Conservation (phyloP, 2,113 vertebrate species). For the Cettia cetti region DNA sequence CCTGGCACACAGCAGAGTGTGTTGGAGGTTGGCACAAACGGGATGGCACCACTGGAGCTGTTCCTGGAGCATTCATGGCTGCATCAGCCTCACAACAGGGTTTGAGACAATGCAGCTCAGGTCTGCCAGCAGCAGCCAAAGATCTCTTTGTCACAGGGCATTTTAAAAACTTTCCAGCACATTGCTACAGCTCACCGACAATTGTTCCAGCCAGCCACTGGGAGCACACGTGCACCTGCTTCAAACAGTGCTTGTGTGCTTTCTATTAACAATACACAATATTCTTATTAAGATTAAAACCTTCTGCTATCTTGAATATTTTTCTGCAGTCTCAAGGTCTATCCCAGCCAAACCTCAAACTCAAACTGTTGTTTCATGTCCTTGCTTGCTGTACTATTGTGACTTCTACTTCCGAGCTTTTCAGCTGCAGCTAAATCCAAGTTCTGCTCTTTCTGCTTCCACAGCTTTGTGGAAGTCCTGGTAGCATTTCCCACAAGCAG, state of each 20-base stretch:
- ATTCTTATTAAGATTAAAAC: neutral
- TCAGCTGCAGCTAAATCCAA: neutral
- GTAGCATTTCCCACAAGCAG: neutral
- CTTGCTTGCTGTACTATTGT: no score
- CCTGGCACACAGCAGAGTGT: neutral
- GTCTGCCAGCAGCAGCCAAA: neutral
- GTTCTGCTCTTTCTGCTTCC: neutral
- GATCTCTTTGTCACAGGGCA: neutral
- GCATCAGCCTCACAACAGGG: neutral
- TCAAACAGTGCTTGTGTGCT: neutral
- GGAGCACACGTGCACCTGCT: neutral
- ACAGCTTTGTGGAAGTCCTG: neutral
- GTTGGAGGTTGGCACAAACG: neutral
- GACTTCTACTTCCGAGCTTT: neutral
- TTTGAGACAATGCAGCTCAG: neutral
- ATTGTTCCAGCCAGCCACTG: neutral
- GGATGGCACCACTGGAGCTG: no score
- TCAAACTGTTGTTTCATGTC: neutral
- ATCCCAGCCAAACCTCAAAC: neutral
- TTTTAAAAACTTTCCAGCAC: neutral
- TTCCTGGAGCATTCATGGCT: neutral
- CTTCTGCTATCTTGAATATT: neutral
- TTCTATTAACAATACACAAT: neutral
- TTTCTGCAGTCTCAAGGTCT: neutral
- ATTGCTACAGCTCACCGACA: neutral